These are phyloP conservation scores for Otocyon megalotis DNA, from an alignment of 2,113 vertebrate genomes.

Conservation along the genomic window DNA sequence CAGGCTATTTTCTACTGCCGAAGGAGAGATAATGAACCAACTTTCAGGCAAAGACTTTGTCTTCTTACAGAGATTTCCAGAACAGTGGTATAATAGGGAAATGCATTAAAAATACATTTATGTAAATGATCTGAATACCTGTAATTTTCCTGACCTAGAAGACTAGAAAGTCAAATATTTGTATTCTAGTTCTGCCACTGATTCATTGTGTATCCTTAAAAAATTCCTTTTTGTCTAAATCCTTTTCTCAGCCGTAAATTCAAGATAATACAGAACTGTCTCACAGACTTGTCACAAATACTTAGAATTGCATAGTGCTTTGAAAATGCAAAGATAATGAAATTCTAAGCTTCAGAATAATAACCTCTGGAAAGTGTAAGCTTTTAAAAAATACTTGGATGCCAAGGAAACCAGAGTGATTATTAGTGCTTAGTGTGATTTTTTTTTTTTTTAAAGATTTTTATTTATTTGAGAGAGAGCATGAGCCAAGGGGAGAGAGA, in stretches of 20 bases:
- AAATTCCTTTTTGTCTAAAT: not conserved
- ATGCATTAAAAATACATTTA: not conserved
- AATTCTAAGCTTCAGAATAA: constrained; percentile 32
- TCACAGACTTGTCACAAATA: not conserved
- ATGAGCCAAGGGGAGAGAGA: not conserved
- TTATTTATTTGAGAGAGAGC: not conserved
- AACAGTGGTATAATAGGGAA: not conserved
- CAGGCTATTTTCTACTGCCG: not conserved
- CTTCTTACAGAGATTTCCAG: not conserved
- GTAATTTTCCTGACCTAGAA: not conserved
- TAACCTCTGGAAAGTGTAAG: not conserved
- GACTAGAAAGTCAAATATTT: not conserved
- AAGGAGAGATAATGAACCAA: not conserved
- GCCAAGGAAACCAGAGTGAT: constrained; percentile 2
- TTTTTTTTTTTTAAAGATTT: not conserved
- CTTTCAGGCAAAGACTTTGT: constrained; percentile 2
- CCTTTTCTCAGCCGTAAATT: constrained; percentile 3
- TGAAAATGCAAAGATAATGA: constrained; percentile 18
- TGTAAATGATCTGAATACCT: not conserved
- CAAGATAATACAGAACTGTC: not conserved
- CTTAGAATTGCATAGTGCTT: constrained; percentile 2
- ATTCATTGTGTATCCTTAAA: not conserved
- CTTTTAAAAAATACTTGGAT: constrained; percentile 28
- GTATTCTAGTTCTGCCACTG: not conserved
- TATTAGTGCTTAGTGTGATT: not conserved